Evolutionary conservation across 2,113 vertebrate species (phyloP).

Genomic region (Casuarius casuarius): DNA sequence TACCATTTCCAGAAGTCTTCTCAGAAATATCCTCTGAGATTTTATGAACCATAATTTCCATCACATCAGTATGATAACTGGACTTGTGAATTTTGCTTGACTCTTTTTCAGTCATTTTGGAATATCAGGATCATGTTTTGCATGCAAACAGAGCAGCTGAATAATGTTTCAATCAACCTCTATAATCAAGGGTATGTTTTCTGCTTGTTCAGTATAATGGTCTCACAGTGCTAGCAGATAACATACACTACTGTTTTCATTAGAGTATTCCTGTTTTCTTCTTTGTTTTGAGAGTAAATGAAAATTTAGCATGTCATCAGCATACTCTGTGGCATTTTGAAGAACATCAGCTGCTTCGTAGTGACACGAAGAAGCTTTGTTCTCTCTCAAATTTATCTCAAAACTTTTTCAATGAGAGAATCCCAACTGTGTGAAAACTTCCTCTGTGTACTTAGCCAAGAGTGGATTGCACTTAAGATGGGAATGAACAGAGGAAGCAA

Average conservation of each 20-base stretch:
- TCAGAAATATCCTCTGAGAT: neutral
- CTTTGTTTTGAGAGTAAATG: neutral
- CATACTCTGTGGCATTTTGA: neutral
- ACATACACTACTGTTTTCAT: neutral
- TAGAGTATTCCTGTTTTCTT: neutral
- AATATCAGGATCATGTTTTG: neutral
- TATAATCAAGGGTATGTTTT: neutral
- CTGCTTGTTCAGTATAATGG: neutral
- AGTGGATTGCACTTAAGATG: neutral
- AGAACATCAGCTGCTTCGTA: neutral
- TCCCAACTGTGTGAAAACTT: neutral
- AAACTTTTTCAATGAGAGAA: neutral
- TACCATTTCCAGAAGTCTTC: neutral
- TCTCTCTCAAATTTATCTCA: neutral
- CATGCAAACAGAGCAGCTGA: neutral
- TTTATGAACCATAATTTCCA: neutral
- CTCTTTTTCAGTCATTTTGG: neutral
- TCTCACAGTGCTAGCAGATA: neutral
- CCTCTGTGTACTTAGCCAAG: neutral
- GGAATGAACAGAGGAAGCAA: neutral
- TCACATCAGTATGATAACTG: neutral
- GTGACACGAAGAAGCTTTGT: neutral
- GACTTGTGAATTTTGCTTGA: neutral
- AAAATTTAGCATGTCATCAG: neutral
- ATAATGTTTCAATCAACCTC: neutral